Base-by-base conservation (phyloP, 2,888 invertebrate species). In the Thyatira batis region DNA sequence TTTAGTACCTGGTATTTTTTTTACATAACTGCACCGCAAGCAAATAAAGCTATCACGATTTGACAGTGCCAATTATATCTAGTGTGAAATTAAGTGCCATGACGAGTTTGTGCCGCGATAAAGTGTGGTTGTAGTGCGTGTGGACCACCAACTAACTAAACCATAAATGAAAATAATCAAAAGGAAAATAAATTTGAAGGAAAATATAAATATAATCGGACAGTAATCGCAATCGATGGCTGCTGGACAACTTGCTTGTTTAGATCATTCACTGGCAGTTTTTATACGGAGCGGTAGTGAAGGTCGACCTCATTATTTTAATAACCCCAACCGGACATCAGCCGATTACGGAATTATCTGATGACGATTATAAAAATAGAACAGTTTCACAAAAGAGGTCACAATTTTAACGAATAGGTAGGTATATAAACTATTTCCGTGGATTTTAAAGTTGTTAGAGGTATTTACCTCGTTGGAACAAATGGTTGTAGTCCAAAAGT, bases 111-210 rank as follows among this genome's bases (percentile, higher is more conserved):
- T 71, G 67, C 67, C 69, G 74, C 84, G 84, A 85, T 85, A 86
- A 87, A 87, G 78, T 89, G 89, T 90, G 89, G 89, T 90, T 86
- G 84, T 75, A 74, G 87, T 89, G 89, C 85, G 83, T 85, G 84
- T 84, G 78, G 68, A 82, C 17, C 39, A 39, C 82, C 79, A 74
- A 78, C 80, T 82, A 86, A 84, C 77, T 83, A 85, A 85, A 85
- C 81, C 78, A 82, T 77, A 73, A 78, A 57, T 67, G 3, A 17
- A 64, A 60, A 59, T 53, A 65, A 61, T 61, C 17, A 8, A 8
- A 39, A 8, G 17, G 39, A 39, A 13, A 39, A n/a, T n/a, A n/a
- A 76, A 69, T 70, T 73, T 73, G 74, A 58, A 61, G 54, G 58
- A 60, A 54, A 56, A 65, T 58, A 58, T 51, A 59, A 61, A 64